These are phyloP conservation scores for Gorsachius goisagi DNA, from an alignment of 2,113 vertebrate species.

Conservation along the genomic window DNA sequence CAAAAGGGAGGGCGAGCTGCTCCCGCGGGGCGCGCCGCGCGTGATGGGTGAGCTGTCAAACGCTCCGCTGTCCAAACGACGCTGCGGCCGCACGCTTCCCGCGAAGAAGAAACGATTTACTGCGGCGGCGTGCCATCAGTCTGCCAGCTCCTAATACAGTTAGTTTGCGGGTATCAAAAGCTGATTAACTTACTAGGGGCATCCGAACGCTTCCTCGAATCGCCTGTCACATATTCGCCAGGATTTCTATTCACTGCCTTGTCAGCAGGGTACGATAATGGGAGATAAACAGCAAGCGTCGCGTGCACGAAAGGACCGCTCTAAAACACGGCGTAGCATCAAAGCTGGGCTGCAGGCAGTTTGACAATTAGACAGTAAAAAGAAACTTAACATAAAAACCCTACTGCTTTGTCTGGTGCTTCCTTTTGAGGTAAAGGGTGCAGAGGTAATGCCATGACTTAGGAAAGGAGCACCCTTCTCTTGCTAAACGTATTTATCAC, in stretches of 20 bases:
- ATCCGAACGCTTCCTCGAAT: background rate
- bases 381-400: background rate
- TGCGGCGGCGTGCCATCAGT: conserved; percentile 55
- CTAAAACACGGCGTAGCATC: background rate
- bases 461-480: background rate
- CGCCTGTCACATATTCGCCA: background rate
- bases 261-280: conserved; percentile 8
- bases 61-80: conserved; percentile 84
- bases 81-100: conserved; percentile 76
- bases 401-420: background rate
- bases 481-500: background rate
- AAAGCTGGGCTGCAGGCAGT: background rate
- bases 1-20: conserved; percentile 72
- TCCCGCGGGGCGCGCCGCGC: conserved; percentile 72
- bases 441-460: background rate
- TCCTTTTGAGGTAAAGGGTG: background rate
- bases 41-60: conserved; percentile 89
- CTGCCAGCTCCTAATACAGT: conserved; percentile 15
- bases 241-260: conserved; percentile 3
- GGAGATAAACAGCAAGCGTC: background rate
- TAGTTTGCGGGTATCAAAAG: conserved; percentile 58
- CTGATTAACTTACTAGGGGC: conserved; percentile 55
- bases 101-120: conserved; percentile 85
- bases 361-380: background rate
- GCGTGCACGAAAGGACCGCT: background rate